These are phyloP conservation scores for Fulmarus glacialis DNA, from an alignment of 2,113 vertebrate genomes.

Conservation along the genomic window DNA sequence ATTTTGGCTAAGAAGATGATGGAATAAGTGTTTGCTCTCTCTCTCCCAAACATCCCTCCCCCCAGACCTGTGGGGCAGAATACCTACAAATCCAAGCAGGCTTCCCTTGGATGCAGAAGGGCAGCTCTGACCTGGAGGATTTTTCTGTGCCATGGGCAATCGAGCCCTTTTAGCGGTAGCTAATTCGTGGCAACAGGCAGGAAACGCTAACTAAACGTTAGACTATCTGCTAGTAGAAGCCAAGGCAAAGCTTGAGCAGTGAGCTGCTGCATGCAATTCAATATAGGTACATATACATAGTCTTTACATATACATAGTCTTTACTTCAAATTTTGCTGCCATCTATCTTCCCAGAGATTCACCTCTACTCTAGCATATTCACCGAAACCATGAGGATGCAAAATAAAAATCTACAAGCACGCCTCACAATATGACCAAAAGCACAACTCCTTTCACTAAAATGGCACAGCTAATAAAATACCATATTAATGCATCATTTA, in stretches of 20 bases:
- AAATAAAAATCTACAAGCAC: background rate
- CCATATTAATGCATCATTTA: background rate
- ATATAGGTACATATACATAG: fast-evolving
- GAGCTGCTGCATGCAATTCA: background rate
- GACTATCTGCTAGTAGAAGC: background rate
- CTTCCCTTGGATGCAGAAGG: background rate
- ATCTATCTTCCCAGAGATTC: background rate
- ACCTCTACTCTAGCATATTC: background rate
- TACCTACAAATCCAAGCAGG: background rate
- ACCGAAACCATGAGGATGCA: background rate
- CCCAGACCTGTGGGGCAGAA: background rate
- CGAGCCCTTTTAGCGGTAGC: fast-evolving
- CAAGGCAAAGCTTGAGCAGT: background rate
- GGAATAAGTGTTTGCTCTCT: background rate
- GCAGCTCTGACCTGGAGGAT: background rate
- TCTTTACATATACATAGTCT: background rate
- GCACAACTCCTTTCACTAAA: background rate
- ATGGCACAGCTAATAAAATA: background rate
- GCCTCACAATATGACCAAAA: background rate
- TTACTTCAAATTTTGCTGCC: background rate
- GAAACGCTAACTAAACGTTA: background rate
- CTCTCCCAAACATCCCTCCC: background rate
- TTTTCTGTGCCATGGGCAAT: background rate
- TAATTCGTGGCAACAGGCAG: background rate
- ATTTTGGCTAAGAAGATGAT: background rate